Conservation (phyloP, 2,797 vertebrate species). For the Sebastes melanostomus region DNA sequence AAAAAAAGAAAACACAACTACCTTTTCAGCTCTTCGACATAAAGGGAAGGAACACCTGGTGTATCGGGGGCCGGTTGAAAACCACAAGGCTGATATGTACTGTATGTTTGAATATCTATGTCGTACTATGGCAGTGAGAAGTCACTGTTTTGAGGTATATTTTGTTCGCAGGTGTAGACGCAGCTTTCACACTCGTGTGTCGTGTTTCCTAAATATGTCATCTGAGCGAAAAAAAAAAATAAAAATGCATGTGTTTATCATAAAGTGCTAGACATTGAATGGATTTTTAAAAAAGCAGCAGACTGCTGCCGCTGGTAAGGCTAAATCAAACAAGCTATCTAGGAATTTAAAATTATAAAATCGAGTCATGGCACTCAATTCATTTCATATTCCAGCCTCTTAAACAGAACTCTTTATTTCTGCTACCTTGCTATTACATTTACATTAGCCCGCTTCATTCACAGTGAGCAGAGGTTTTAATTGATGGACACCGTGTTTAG, state of each 20-base stretch:
- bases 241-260: slow-evolving; percentile 58
- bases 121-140: slow-evolving; percentile 74
- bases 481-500: neutral
- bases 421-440: neutral
- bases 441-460: slow-evolving; percentile 3
- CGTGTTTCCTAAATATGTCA: slow-evolving; percentile 49
- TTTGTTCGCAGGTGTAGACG: slow-evolving; percentile 68
- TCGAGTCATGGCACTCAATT: slow-evolving; percentile 18
- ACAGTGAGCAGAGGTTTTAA: slow-evolving; percentile 17
- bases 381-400: slow-evolving; percentile 1
- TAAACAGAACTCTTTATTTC: slow-evolving; percentile 15
- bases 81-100: slow-evolving; percentile 73
- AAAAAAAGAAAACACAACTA: slow-evolving; percentile 49
- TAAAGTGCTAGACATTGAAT: slow-evolving; percentile 76
- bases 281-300: slow-evolving; percentile 48
- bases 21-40: slow-evolving; percentile 52
- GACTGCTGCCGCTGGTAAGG: slow-evolving; percentile 51
- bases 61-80: slow-evolving; percentile 49
- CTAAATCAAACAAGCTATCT: slow-evolving; percentile 46
- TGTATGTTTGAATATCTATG: slow-evolving; percentile 61
- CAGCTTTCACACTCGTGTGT: slow-evolving; percentile 49
- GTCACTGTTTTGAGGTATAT: slow-evolving; percentile 78
- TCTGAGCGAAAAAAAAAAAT: slow-evolving; percentile 41
- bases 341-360: slow-evolving; percentile 41
- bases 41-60: slow-evolving; percentile 61